Base-by-base conservation (phyloP, 1,140 invertebrate species). In the Rhagoletis pomonella region DNA sequence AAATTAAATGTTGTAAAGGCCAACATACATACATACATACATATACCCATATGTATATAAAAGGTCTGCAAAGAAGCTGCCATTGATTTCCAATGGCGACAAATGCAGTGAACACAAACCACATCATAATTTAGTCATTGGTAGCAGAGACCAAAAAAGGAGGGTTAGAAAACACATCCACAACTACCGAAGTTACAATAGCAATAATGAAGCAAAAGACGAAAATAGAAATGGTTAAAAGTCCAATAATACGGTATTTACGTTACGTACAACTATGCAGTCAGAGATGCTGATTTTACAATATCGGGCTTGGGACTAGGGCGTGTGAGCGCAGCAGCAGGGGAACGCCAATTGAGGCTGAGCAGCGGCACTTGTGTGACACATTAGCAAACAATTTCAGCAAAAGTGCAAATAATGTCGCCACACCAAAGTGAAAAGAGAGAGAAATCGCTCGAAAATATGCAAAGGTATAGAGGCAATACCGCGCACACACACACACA, bases 401-500 rank as follows among this genome's bases (percentile, higher is more conserved):
- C 90, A 91, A 91, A 91, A 91, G 90, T 91, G 90, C 90, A 91
- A 91, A 91, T 90, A 91, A 91, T 91, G 90, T 90, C 91, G 91
- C 39, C 67, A 17, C 42, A n/a, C 67, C 90, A 91, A 91, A 91
- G 90, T 91, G 90, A 91, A 91, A 91, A 91, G 90, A 91, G 90
- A 91, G 90, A 91, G 90, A 91, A 91, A 91, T 91, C 91, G 90
- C 67, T 73, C 67, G 17, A 29, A 73, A 44, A 44, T 73, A 73
- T 47, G 67, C 7, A 67, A 67, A 67, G 29, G 7, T 29, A 39
- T 29, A 39, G 3, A 17, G 14, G 42, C 67, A 47, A 47, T 7
- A 12, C 89, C 12, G 17, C n/a, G 58, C 47, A 42, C 7, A 84
- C 47, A 55, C 81, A 10, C 50, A 91, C 29, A 60, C 50, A 84